Evolutionary conservation across 2,113 vertebrate species (phyloP).

Genomic region (Emydocephalus ijimae): DNA sequence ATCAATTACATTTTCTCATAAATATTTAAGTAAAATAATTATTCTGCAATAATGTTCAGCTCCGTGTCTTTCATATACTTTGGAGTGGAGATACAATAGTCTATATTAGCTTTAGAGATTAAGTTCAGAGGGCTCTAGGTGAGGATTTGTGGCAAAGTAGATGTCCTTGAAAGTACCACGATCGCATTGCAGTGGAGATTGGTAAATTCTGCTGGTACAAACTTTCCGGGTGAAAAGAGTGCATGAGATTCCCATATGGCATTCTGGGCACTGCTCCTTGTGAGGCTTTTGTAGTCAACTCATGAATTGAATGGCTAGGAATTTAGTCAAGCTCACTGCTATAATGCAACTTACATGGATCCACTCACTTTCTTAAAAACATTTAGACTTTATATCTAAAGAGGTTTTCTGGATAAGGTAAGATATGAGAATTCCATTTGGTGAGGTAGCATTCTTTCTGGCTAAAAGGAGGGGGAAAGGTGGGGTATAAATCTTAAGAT

Average conservation of each 20-base stretch:
- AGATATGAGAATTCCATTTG: too few species aligned
- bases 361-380: not conserved
- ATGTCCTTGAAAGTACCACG: not conserved
- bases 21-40: not conserved
- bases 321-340: not conserved
- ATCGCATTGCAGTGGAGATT: not conserved
- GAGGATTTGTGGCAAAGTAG: not conserved
- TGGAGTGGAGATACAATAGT: not conserved
- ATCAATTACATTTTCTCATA: not conserved
- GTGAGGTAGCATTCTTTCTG: too few species aligned
- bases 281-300: not conserved
- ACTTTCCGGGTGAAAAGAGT: not conserved
- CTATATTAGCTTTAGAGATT: not conserved
- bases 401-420: not conserved
- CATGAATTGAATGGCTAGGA: not conserved
- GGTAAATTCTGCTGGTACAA: not conserved
- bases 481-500: not conserved
- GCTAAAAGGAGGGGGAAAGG: too few species aligned
- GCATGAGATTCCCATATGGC: not conserved
- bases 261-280: not conserved
- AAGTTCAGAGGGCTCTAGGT: not conserved
- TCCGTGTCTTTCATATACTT: not conserved
- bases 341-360: not conserved
- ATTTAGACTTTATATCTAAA: not conserved
- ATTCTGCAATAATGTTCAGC: not conserved